Percentiles rank a stretch among this genome's conserved stretches.
Evolutionary conservation across 30 jellyfish, hydroid and myxozoan genomes (phyloP).

Genomic region (Aurelia sp.): DNA sequence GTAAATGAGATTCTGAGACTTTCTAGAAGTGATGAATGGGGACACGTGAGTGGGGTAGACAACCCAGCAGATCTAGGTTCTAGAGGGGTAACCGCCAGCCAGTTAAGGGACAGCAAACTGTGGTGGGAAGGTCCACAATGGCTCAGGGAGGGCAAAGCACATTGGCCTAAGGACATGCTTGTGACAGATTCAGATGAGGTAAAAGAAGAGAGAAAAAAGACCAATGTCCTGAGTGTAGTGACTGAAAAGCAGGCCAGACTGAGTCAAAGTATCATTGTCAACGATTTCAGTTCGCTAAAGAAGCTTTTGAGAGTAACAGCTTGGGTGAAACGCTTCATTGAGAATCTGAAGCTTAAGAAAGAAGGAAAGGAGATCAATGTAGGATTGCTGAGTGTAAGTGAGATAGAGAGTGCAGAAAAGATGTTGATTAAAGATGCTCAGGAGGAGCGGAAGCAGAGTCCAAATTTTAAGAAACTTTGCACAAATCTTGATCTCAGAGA

Average conservation of each 20-base stretch:
- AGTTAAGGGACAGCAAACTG: not conserved
- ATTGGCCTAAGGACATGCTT: constrained; percentile 17
- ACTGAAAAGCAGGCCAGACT: not conserved
- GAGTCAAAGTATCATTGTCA: not conserved
- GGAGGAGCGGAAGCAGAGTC: too few species aligned
- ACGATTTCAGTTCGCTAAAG: not conserved
- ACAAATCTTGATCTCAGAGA: too few species aligned
- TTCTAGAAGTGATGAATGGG: constrained; percentile 32
- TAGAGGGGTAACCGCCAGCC: constrained; percentile 13
- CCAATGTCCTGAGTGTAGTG: not conserved
- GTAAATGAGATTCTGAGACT: too few species aligned
- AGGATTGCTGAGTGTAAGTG: too few species aligned
- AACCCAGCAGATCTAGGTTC: constrained; percentile 63
- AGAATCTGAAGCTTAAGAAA: too few species aligned
- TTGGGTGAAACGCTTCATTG: constrained; percentile 20
- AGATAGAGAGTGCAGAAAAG: too few species aligned
- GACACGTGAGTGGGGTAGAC: constrained; percentile 36
- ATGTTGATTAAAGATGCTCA: too few species aligned
- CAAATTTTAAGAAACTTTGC: too few species aligned
- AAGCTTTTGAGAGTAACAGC: constrained; percentile 34
- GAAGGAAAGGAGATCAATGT: too few species aligned
- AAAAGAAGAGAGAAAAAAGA: constrained; percentile 21
- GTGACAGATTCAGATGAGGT: constrained; percentile 10
- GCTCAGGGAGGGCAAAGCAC: constrained; percentile 14
- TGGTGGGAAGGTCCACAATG: constrained; percentile 36